Evolutionary conservation across 2,113 vertebrate genomes (phyloP), one percentile per base, ranked within the genome.

Genomic region (Phylloscopus whistleri): DNA sequence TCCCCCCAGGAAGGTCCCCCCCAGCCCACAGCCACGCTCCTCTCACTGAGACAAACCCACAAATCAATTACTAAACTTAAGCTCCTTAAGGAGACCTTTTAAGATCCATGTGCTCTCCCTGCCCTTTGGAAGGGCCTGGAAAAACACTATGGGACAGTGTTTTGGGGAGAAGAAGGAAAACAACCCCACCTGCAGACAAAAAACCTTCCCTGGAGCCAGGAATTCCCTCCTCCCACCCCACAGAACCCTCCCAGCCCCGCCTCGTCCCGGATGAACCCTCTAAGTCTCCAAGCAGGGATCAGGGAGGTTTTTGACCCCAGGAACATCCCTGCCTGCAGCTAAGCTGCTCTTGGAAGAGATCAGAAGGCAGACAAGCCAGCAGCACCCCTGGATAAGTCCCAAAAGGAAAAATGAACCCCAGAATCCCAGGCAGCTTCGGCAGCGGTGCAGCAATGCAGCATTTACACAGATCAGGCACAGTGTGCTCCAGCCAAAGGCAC

Each of bases 201-300:
- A 1, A 3, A 1, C 9, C 5, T 31, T 31, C 48, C 13, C 2
- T 1, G 6, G 41, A 62, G 10, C 1, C 2, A 16, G 6, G 7
- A 30, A 31, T 35, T 44, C 2, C 10, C 16, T 2, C 16, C 20
- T 41, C 1, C 9, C 16, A 2, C 16, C 23, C 4, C 44, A 8
- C 4, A 6, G 41, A 1, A 11, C 19, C 17, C 35, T 30, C 70
- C 39, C 5, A 7, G 9, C 39, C 23, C 24, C 2, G 11, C 37
- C 31, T 48, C 4, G 1, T 4, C 39, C 8, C 1, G 35, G 46
- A 16, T 28, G 33, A 75, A 66, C 48, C 6, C 30, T 26, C 1
- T 9, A 43, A 49, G 16, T 6, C 33, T 4, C 83, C 46, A 27
- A 20, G n/a, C 6, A 7, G 26, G 68, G 79, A 48, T 86, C 76